Evolutionary conservation across 2,113 vertebrate species (phyloP), one percentile per base, ranked within the genome.

Genomic region (Rhinoderma darwinii): DNA sequence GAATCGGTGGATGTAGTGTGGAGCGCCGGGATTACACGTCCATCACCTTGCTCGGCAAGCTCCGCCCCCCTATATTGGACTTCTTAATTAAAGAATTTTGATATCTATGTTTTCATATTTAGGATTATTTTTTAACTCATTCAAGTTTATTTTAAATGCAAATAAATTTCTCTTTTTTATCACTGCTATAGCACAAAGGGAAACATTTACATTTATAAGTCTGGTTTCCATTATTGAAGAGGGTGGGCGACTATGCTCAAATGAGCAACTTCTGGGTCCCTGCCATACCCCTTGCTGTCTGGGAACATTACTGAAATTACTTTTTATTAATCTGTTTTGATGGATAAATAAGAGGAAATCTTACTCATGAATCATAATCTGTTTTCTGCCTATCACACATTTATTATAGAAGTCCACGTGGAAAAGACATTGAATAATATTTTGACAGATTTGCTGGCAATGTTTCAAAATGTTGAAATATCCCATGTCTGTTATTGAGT

Each of bases 401-500:
- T 43, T 87, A 82, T 87, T 87, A 82, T 39, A 74, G 37, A 87
- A 32, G 27, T 87, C 86, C 79, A 66, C 44, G 43, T 82, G 86
- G 86, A 74, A 82, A 82, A 87, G 79, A 82, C 66, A 87, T 82
- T 75, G 85, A 74, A 82, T 82, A 87, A 87, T 74, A 75, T 74
- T 87, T 82, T 82, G 86, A 82, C 51, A 75, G 78, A 63, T 87
- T 63, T 75, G 50, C 51, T 82, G 86, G 79, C 70, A 47, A 63
- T 61, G 35, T 87, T 87, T 82, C 86, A 75, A 50, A 61, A 50
- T 75, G n/a, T 87, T 75, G 35, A 63, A 87, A 82, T 87, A 87
- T 87, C 39, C 79, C 78, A 82, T 82, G 68, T 61, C 86, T 85
- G 39, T 30, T 76, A 12, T 63, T 63, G 68, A 43, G 56, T 35